Base-by-base conservation (phyloP, 2,888 invertebrate genomes). In the Lypha dubia region DNA sequence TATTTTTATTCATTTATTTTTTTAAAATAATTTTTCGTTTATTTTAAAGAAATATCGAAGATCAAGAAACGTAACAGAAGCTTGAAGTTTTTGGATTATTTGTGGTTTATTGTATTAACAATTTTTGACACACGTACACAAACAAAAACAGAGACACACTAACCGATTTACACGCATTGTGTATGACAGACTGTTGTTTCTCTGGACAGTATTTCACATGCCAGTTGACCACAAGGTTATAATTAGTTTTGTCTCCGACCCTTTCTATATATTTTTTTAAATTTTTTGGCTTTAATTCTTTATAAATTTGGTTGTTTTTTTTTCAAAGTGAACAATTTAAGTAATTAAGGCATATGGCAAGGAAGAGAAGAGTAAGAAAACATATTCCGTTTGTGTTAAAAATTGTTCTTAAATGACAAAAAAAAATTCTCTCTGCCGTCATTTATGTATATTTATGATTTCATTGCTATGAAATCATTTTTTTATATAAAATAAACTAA, bases 91-190 rank as follows among this genome's bases (percentile, higher is more conserved):
- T 44, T 68, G 22, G 71, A 74, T 83, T 73, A 53, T 44, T 74
- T 79, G 77, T 49, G 70, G 83, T 83, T 83, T 83, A 83, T 58
- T 75, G 44, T 49, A 49, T 68, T 74, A 77, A 67, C n/a, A n/a
- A 70, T 62, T 79, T 63, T 70, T 79, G 74, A 70, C 70, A 74
- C 22, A 44, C 28, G 32, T n/a, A 41, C 22, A 35, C 46, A 67
- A 32, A 35, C 22, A 46, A 35, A 65, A 20, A 46, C 38, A 38
- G 32, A 17, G 1, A 35, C 22, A 46, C n/a, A 63, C 38, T n/a
- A 0, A 15, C 20, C 3, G 9, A 15, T 15, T 15, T 32, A 15
- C 1, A 1, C 17, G 15, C 49, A 22, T 53, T 53, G 74, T 24
- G 15, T 32, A 58, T 15, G 41, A 56, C 58, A 58, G 28, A n/a